Evolutionary conservation across 2,113 vertebrate genomes (phyloP).

Genomic region (Cyphomyrus discorhynchus): DNA sequence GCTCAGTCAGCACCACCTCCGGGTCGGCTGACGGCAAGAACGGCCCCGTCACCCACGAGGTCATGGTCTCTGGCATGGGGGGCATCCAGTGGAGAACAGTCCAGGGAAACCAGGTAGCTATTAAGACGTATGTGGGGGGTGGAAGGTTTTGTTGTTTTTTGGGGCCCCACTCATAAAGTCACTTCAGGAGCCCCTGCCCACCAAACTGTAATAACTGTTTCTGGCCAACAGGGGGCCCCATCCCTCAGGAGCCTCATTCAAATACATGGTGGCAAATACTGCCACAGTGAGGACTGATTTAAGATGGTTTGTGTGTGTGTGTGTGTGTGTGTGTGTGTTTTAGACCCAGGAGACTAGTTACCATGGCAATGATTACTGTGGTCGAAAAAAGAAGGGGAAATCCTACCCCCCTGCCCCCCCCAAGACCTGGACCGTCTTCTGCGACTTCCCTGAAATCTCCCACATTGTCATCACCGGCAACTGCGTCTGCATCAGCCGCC

Average conservation of each 20-base stretch:
- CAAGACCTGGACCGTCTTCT: conserved; percentile 65
- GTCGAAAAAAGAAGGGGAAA: conserved; percentile 32
- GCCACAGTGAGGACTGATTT: neutral
- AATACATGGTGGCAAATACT: neutral
- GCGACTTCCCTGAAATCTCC: conserved; percentile 82
- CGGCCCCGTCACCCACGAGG: conserved; percentile 51
- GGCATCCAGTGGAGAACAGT: conserved; percentile 74
- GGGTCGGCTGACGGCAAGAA: conserved; percentile 21
- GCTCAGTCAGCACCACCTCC: conserved; percentile 25
- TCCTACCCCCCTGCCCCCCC: conserved; percentile 10
- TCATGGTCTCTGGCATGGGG: conserved; percentile 64
- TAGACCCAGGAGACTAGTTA: conserved; percentile 48
- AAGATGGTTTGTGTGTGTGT: neutral
- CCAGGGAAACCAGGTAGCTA: conserved; percentile 31
- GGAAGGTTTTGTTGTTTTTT: neutral
- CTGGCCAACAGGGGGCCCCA: neutral
- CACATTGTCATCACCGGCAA: conserved; percentile 65
- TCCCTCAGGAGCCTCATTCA: neutral
- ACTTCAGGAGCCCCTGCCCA: neutral
- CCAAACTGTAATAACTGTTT: neutral
- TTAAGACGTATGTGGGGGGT: neutral
- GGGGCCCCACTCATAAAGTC: neutral
- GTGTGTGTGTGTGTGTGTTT: neutral
- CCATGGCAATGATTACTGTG: conserved; percentile 36
- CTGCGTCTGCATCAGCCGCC: conserved; percentile 67